These are phyloP conservation scores for Pantherophis alleghaniensis DNA, from an alignment of 2,797 vertebrate genomes.

Conservation along the genomic window DNA sequence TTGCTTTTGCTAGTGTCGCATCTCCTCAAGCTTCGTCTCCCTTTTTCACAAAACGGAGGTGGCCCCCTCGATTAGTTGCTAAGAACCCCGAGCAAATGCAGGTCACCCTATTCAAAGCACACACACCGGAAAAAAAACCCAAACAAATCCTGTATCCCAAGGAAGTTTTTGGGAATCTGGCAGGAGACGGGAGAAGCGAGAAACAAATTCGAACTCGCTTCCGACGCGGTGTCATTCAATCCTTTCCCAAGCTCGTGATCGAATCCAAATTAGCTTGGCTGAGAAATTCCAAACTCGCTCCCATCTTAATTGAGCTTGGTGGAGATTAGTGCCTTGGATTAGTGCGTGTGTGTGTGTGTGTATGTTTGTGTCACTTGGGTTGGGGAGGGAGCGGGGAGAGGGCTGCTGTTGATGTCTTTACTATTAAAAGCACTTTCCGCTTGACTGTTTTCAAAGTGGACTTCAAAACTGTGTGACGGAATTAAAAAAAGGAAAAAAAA, in stretches of 20 bases:
- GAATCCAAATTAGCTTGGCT: conserved; percentile 51
- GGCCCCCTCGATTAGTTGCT: background rate
- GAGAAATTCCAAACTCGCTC: conserved; percentile 49
- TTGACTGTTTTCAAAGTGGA: conserved; percentile 22
- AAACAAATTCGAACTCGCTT: background rate
- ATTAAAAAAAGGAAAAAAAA: no score
- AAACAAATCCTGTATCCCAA: background rate
- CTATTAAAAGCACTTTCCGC: conserved; percentile 66
- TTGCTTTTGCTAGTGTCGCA: background rate
- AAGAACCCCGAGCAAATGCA: background rate
- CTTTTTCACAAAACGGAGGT: background rate
- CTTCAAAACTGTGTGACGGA: background rate
- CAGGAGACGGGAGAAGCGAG: background rate
- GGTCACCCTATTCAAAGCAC: background rate
- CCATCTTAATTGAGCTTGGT: conserved; percentile 29
- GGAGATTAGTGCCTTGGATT: conserved; percentile 60
- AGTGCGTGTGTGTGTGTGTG: background rate
- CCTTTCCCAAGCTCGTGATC: background rate
- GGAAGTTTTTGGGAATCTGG: background rate
- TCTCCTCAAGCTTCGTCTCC: background rate
- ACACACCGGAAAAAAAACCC: background rate
- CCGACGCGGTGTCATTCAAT: fast-evolving
- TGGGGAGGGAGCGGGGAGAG: background rate
- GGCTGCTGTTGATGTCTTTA: conserved; percentile 43
- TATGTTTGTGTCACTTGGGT: background rate